A percentile compares a stretch with the other conserved stretches of the same genome.
Evolutionary conservation across 1,140 invertebrate species (phyloP).

Genomic region (Aphidius ervi): DNA sequence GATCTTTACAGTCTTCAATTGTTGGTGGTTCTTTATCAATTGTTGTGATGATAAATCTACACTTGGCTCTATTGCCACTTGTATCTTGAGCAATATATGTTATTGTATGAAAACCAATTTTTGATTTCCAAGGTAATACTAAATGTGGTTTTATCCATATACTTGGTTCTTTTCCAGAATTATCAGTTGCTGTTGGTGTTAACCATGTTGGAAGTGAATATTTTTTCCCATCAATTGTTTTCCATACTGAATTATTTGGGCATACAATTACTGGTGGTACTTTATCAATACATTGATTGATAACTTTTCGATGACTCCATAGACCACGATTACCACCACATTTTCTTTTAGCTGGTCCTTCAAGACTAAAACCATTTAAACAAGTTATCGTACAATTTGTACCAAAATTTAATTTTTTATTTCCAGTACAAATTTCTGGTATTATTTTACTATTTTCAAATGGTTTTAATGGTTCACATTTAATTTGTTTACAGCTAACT

Average conservation of each 20-base stretch:
- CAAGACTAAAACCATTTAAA: slow-evolving; percentile 54
- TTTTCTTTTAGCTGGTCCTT: slow-evolving; percentile 48
- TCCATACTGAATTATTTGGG: slow-evolving; percentile 50
- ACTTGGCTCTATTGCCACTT: slow-evolving; percentile 55
- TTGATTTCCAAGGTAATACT: slow-evolving; percentile 40
- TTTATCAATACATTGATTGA: slow-evolving; percentile 54
- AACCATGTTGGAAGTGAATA: slow-evolving; percentile 56
- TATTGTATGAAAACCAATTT: slow-evolving; percentile 52
- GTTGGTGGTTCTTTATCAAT: slow-evolving; percentile 59
- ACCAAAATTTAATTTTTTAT: slow-evolving; percentile 53
- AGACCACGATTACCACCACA: slow-evolving; percentile 51
- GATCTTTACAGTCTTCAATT: slow-evolving; percentile 62
- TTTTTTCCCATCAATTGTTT: slow-evolving; percentile 49
- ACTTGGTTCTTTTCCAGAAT: slow-evolving; percentile 24
- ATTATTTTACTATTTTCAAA: slow-evolving; percentile 51
- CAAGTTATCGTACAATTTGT: slow-evolving; percentile 57
- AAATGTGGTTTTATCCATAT: slow-evolving; percentile 40
- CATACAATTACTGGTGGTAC: slow-evolving; percentile 55
- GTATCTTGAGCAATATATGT: slow-evolving; percentile 56
- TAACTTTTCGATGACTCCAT: slow-evolving; percentile 51
- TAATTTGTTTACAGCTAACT: slow-evolving; percentile 61
- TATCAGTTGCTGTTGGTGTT: slow-evolving; percentile 47
- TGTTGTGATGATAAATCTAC: slow-evolving; percentile 54
- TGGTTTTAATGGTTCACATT: slow-evolving; percentile 54
- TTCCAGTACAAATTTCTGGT: slow-evolving; percentile 51